Conservation (phyloP, 2,888 invertebrate genomes). For the Xestia xanthographa region DNA sequence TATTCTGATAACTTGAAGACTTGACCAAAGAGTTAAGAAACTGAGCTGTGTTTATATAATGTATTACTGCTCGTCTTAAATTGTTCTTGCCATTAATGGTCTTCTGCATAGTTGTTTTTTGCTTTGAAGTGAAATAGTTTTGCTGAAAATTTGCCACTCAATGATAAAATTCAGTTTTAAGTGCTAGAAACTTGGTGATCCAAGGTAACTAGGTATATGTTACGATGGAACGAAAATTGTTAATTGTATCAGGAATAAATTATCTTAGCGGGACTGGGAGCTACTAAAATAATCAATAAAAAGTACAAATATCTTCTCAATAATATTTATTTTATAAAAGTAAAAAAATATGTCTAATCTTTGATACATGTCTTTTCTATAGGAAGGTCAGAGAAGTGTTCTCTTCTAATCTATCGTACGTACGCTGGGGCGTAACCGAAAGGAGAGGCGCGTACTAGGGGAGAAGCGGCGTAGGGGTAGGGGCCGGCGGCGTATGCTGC, state of each 20-base stretch:
- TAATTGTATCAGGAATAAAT: background rate
- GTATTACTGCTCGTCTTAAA: background rate
- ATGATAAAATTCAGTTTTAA: background rate
- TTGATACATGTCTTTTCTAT: conserved; percentile 73
- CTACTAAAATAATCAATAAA: background rate
- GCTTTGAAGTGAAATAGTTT: background rate
- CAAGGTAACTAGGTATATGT: background rate
- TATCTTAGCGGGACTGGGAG: background rate
- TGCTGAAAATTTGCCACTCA: background rate
- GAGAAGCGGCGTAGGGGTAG: conserved; percentile 69
- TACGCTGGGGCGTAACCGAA: conserved; percentile 79
- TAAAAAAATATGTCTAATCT: conserved; percentile 67
- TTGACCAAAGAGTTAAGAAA: background rate
- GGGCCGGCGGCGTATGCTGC: conserved; percentile 70
- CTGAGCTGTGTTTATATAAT: background rate
- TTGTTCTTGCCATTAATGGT: background rate
- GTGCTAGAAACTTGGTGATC: background rate
- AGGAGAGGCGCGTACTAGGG: conserved; percentile 46
- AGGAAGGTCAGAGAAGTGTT: conserved; percentile 84
- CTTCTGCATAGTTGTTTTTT: background rate
- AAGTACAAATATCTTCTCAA: conserved; percentile 36
- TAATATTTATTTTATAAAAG: conserved; percentile 66
- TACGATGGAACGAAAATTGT: background rate
- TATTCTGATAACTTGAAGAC: background rate
- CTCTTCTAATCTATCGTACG: conserved; percentile 86